Evolutionary conservation across 2,797 vertebrate species (phyloP).

Genomic region (Carapus acus): DNA sequence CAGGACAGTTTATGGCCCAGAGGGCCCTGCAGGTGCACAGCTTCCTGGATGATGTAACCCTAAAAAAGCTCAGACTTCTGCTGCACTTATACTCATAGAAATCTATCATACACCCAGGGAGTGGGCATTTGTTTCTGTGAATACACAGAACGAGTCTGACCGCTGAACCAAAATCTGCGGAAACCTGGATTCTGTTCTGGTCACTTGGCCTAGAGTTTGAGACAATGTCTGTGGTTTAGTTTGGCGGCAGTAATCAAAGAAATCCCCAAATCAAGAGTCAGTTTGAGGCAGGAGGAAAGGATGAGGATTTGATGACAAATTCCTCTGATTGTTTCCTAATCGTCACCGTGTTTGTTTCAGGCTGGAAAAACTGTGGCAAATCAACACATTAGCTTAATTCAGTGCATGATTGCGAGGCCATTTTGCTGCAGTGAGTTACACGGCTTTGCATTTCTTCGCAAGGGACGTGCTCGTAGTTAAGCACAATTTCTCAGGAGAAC

Average conservation of each 20-base stretch:
- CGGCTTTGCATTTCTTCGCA: not conserved
- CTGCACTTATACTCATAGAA: not conserved
- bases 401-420: constrained; percentile 7
- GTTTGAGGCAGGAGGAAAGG: not conserved
- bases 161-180: no score
- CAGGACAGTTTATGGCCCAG: not conserved
- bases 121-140: not conserved
- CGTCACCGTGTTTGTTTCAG: not conserved
- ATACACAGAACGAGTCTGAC: no score
- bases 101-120: not conserved
- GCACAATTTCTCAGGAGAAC: not conserved
- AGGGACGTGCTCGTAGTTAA: not conserved
- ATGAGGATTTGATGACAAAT: not conserved
- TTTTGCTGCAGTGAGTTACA: constrained; percentile 11
- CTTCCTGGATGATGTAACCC: not conserved
- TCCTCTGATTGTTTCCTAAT: not conserved
- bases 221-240: no score
- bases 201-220: no score
- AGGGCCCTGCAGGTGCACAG: constrained; percentile 1
- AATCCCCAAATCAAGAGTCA: not conserved
- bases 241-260: not conserved
- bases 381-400: constrained; percentile 9
- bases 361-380: constrained; percentile 15
- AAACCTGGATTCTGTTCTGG: not conserved
- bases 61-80: not conserved